phyloP scores from a whole-genome alignment of 2,797 vertebrate species.

The Neomorphus geoffroyi region DNA sequence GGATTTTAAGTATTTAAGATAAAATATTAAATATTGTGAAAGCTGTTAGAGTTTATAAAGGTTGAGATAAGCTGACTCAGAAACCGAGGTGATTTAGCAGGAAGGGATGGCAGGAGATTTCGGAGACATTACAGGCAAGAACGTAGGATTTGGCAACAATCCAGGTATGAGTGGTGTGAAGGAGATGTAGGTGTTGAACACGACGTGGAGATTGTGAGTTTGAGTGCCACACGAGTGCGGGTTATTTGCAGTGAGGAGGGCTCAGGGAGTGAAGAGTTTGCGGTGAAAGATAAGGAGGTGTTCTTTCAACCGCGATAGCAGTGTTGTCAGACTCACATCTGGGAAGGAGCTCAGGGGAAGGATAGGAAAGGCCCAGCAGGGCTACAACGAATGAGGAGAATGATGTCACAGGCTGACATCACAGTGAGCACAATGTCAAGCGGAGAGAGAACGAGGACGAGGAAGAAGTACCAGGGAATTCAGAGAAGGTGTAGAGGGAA shows the following conservation, averaged over 20 bases:
- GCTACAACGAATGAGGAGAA: not conserved
- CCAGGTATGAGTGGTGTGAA: not conserved
- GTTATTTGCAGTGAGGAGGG: not conserved
- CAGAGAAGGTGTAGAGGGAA: not conserved
- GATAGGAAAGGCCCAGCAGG: not conserved
- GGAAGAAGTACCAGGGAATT: not conserved
- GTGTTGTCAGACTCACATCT: not conserved
- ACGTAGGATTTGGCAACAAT: not conserved
- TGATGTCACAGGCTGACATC: not conserved
- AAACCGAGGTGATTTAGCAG: not conserved
- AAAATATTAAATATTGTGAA: not conserved
- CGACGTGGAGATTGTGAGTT: accelerated
- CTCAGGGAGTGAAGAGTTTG: not conserved
- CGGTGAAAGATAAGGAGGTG: slow-evolving; percentile 25
- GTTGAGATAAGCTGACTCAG: not conserved
- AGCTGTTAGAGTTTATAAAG: not conserved
- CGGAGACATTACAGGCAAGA: not conserved
- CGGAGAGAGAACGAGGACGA: not conserved
- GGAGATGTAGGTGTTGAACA: not conserved
- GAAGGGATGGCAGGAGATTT: not conserved
- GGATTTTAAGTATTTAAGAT: not conserved
- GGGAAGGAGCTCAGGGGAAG: not conserved
- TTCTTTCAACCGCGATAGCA: not conserved
- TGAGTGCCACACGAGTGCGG: not conserved
- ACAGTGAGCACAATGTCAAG: accelerated